These are phyloP conservation scores for Ennomos erosarius DNA, from an alignment of 2,888 invertebrate species.

Conservation along the genomic window DNA sequence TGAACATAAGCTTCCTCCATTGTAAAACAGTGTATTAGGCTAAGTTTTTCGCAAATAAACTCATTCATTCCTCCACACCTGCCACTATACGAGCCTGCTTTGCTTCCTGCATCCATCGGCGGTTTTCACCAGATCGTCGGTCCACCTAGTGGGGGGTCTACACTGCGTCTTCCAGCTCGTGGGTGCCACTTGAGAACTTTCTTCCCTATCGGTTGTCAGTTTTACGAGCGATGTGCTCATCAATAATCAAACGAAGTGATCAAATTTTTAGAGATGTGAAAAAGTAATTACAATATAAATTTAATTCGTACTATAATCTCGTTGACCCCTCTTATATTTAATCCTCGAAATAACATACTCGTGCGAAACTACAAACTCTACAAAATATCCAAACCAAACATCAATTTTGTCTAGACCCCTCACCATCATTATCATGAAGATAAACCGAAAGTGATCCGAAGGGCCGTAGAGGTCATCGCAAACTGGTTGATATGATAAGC, in stretches of 20 bases:
- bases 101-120: too few relatives aligned
- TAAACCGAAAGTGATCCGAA: not conserved
- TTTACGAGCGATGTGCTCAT: too few relatives aligned
- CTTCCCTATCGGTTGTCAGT: too few relatives aligned
- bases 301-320: constrained; percentile 21
- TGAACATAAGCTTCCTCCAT: too few relatives aligned
- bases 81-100: too few relatives aligned
- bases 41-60: too few relatives aligned
- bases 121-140: too few relatives aligned
- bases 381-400: not conserved
- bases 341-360: constrained; percentile 63
- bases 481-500: constrained; percentile 41
- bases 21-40: too few relatives aligned
- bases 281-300: constrained; percentile 1
- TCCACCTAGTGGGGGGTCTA: too few relatives aligned
- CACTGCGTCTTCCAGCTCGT: too few relatives aligned
- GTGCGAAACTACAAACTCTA: constrained; percentile 60
- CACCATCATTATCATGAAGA: not conserved
- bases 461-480: constrained; percentile 44
- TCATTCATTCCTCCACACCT: too few relatives aligned
- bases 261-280: constrained; percentile 1
- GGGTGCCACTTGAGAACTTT: too few relatives aligned
- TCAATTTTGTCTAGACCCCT: constrained; percentile 43
- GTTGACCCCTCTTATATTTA: constrained; percentile 57
- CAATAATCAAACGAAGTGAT: not conserved